Conservation (phyloP, 2,888 invertebrate species). For the Shargacucullia verbasci region DNA sequence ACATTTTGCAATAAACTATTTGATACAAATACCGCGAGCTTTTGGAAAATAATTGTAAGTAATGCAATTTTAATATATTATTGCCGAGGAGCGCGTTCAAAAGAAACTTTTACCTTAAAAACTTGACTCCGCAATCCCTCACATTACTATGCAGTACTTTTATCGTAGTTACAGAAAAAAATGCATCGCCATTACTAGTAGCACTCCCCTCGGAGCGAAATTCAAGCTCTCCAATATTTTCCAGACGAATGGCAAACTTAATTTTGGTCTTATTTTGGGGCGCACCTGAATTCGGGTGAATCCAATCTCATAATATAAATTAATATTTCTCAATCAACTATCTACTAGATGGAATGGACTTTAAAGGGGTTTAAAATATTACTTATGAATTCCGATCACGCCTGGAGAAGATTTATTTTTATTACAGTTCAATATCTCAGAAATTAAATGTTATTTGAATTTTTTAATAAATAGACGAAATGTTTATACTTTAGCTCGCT, state of each 20-base stretch:
- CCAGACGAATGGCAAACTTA: conserved; percentile 58
- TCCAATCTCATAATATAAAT: conserved; percentile 13
- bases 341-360: conserved; percentile 27
- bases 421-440: conserved; percentile 7
- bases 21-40: conserved; percentile 21
- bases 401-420: conserved; percentile 9
- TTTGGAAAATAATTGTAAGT: conserved; percentile 24
- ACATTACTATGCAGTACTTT: conserved; percentile 66
- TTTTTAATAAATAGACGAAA: conserved; percentile 3
- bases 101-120: conserved; percentile 61
- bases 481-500: conserved; percentile 14
- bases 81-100: conserved; percentile 46
- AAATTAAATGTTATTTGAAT: conserved; percentile 9
- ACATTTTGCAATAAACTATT: conserved; percentile 24
- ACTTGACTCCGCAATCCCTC: conserved; percentile 61
- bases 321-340: conserved; percentile 28
- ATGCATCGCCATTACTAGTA: conserved; percentile 64
- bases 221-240: conserved; percentile 59
- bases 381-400: background rate
- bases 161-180: conserved; percentile 68
- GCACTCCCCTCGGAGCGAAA: conserved; percentile 50
- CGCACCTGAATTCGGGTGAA: conserved; percentile 30
- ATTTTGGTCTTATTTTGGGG: conserved; percentile 54
- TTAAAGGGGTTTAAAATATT: conserved; percentile 15
- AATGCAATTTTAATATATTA: conserved; percentile 53